phyloP scores from a whole-genome alignment of 2,113 vertebrate genomes.

The Sylvia atricapilla region DNA sequence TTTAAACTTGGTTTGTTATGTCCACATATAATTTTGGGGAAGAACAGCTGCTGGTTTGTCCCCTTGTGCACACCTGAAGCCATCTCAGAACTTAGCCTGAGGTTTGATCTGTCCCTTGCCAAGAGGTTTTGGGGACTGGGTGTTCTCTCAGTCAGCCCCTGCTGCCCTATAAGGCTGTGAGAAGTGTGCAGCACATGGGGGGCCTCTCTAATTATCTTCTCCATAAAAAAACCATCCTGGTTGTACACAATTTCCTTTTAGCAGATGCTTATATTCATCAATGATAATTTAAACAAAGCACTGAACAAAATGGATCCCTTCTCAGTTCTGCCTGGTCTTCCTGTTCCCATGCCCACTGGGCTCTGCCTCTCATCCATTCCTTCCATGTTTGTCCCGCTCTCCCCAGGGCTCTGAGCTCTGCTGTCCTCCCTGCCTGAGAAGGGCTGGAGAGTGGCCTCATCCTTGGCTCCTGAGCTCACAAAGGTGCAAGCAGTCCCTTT shows the following conservation, averaged over 20 bases:
- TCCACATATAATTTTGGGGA: neutral
- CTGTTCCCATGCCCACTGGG: accelerated
- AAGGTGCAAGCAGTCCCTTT: neutral
- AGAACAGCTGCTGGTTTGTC: neutral
- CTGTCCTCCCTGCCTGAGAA: neutral
- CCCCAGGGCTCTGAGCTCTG: neutral
- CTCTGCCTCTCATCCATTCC: neutral
- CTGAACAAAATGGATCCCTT: neutral
- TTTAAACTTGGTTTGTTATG: neutral
- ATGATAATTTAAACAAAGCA: neutral
- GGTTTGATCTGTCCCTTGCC: neutral
- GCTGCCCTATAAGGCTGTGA: accelerated
- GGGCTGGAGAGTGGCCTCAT: neutral
- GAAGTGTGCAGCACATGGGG: accelerated
- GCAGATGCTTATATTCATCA: neutral
- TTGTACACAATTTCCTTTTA: accelerated
- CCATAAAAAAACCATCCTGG: accelerated
- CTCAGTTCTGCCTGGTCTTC: neutral
- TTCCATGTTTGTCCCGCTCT: accelerated
- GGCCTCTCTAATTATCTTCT: neutral
- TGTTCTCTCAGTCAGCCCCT: accelerated
- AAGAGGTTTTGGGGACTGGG: accelerated
- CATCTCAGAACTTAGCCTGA: neutral
- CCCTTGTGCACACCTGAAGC: accelerated
- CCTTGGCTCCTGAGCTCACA: neutral